Evolutionary conservation across 1,140 invertebrate genomes (phyloP), one percentile per base, ranked within the genome.

Genomic region (Macrocentrus cingulum): DNA sequence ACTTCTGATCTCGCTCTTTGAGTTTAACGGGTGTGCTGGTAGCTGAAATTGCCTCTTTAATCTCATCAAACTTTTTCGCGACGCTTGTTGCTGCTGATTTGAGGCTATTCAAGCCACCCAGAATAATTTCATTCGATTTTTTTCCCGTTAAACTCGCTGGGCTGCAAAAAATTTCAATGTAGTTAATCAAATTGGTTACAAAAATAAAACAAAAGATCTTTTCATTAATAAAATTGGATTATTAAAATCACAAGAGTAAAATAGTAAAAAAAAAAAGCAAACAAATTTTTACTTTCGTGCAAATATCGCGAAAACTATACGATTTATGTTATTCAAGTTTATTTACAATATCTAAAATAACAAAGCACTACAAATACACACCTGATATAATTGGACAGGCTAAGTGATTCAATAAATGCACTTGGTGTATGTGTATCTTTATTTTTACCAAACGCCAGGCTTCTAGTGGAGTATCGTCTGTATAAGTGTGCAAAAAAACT

Each of bases 41-140:
- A 0, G 89, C 87, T 2, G 90, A 91, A 60, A 96, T 94, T 8
- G 91, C 92, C 72, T 94, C 92, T 74, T 95, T 95, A 68, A 97
- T 88, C 77, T 95, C 93, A 68, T 94, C 93, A 57, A 95, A 88
- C 72, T 95, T 96, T 65, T 92, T 93, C 9, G 86, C 91, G 53
- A 95, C 85, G 34, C 88, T 89, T 15, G 85, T 93, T 1, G 92
- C 91, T 0, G 92, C 93, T 23, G 88, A 91, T 74, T 93, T 93
- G 13, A 94, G 81, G 68, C 89, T 92, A 69, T 88, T 93, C 15
- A 94, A 80, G 25, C 91, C 90, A 16, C 91, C 91, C 72, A 93
- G 88, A 32, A 94, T 84, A 32, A 94, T 79, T 77, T 95, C 92
- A 70, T 91, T 92, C 0, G 91, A 92, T 69, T 94, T 94, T 75